phyloP scores from a whole-genome alignment of 2,113 vertebrate species.

The Gobiocypris rarus region DNA sequence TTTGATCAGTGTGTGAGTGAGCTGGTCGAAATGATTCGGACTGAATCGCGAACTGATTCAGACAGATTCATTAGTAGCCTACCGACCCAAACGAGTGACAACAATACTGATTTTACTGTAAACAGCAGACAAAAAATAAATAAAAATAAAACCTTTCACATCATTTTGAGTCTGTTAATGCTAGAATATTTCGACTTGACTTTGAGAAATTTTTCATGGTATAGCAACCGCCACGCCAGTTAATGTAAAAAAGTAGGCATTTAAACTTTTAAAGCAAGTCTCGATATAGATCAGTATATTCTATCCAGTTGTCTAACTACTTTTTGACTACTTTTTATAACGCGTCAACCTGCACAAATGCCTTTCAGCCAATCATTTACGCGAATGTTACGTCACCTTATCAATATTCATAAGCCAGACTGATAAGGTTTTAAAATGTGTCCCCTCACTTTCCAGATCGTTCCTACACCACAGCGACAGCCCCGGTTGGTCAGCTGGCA shows the following conservation, averaged over 20 bases:
- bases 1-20: not conserved
- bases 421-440: not conserved
- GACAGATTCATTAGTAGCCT: not conserved
- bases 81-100: not conserved
- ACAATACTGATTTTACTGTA: not conserved
- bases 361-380: not conserved
- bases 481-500: not conserved
- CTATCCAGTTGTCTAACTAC: not conserved
- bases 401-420: constrained; percentile 2
- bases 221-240: not conserved
- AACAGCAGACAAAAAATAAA: not conserved
- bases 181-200: too few species aligned
- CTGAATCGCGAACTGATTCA: not conserved
- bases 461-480: not conserved
- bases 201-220: not conserved
- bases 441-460: constrained; percentile 3
- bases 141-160: too few species aligned
- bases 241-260: not conserved
- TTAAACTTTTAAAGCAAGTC: not conserved
- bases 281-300: not conserved
- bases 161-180: too few species aligned
- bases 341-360: too few species aligned
- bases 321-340: not conserved
- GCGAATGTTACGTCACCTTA: not conserved
- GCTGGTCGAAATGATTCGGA: not conserved